Percentiles rank a stretch among this genome's conserved stretches.
Evolutionary conservation across 2,797 vertebrate genomes (phyloP).

Genomic region (Oophaga sylvatica): DNA sequence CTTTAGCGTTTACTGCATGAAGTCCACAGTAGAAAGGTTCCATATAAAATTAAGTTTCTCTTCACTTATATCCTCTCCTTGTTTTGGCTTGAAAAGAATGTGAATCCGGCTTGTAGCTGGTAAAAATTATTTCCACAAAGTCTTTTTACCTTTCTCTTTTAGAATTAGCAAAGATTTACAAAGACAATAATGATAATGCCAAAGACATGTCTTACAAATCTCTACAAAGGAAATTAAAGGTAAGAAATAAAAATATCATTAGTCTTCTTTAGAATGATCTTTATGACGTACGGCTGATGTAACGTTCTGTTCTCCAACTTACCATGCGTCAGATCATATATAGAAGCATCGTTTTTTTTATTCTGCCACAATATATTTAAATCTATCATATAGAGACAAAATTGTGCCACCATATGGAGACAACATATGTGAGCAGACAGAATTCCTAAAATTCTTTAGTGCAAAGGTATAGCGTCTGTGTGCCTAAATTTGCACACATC

Average conservation of each 20-base stretch:
- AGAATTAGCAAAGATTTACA: not conserved
- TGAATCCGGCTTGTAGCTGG: not conserved
- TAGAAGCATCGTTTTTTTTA: not conserved
- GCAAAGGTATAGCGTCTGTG: too few relatives aligned
- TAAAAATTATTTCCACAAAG: not conserved
- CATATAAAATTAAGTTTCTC: too few relatives aligned
- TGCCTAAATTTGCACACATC: too few relatives aligned
- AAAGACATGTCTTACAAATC: not conserved
- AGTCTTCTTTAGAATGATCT: not conserved
- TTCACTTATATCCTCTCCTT: too few relatives aligned
- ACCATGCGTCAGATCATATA: not conserved
- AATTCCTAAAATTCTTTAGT: too few relatives aligned
- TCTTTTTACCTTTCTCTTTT: not conserved
- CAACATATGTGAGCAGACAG: too few relatives aligned
- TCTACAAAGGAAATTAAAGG: conserved; percentile 22
- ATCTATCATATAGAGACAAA: not conserved
- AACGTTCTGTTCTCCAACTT: not conserved
- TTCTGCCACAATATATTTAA: not conserved
- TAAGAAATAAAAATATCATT: not conserved
- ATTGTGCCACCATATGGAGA: too few relatives aligned
- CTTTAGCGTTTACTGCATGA: too few relatives aligned
- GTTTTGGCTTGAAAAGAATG: too few relatives aligned
- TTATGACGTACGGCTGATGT: not conserved
- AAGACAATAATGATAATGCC: not conserved
- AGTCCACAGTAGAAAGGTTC: too few relatives aligned